Percentiles rank a stretch among this genome's conserved stretches.
These are phyloP conservation scores for Bradypodion pumilum DNA, from an alignment of 2,797 vertebrate species.

Conservation along the genomic window DNA sequence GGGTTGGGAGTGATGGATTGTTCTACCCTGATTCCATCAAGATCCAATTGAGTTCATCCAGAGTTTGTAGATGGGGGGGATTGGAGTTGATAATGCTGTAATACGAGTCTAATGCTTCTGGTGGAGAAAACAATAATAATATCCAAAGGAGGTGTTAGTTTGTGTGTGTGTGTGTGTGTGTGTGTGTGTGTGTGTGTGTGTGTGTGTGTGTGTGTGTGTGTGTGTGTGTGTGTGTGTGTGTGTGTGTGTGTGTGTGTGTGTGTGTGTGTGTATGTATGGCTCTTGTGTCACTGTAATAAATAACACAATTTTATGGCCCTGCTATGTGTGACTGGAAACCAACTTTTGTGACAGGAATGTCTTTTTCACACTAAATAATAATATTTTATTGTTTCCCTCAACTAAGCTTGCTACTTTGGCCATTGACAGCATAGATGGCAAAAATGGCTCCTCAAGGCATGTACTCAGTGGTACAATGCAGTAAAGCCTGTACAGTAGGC, in stretches of 20 bases:
- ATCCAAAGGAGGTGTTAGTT: not conserved
- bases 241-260: too few species aligned
- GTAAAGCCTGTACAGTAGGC: too few species aligned
- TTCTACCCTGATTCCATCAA: not conserved
- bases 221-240: too few species aligned
- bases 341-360: not conserved
- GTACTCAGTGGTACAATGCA: not conserved
- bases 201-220: too few species aligned
- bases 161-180: not conserved
- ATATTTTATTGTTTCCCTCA: not conserved
- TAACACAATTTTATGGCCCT: conserved; percentile 1
- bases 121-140: not conserved
- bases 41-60: conserved; percentile 21
- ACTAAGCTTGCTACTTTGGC: not conserved
- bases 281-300: not conserved
- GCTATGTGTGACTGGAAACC: conserved; percentile 10
- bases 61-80: conserved; percentile 7
- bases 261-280: not conserved
- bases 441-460: not conserved
- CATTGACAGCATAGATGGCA: not conserved
- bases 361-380: not conserved
- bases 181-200: not conserved
- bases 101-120: not conserved
- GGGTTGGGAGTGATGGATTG: not conserved
- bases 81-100: not conserved